Percentiles rank a stretch among this genome's conserved stretches.
phyloP scores from a whole-genome alignment of 1,140 invertebrate species.

The Mesaphorura yosii region DNA sequence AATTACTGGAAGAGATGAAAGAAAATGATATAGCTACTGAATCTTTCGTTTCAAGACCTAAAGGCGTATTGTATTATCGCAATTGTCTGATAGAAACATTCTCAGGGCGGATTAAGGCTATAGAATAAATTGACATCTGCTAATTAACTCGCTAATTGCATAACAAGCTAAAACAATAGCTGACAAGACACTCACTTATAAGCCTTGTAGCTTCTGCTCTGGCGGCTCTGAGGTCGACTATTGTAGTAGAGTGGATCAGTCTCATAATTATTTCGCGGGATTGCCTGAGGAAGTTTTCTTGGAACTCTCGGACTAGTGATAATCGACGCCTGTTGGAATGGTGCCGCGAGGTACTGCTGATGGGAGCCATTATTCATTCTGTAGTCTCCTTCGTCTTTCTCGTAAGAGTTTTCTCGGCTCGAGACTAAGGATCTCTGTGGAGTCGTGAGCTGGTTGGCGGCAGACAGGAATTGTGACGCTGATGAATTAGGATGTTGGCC shows the following conservation, averaged over 20 bases:
- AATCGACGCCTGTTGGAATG: constrained; percentile 25
- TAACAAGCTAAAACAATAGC: too few species aligned
- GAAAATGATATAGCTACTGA: too few species aligned
- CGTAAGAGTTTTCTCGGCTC: constrained; percentile 70
- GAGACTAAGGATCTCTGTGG: constrained; percentile 66
- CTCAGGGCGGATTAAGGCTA: too few species aligned
- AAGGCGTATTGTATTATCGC: too few species aligned
- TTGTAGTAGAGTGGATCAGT: constrained; percentile 73
- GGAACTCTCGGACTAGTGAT: background rate
- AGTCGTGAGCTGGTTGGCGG: constrained; percentile 62
- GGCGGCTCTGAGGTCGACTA: constrained; percentile 63
- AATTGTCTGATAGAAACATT: too few species aligned
- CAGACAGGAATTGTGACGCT: constrained; percentile 65
- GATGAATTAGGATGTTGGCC: constrained; percentile 74
- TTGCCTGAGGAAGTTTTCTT: background rate
- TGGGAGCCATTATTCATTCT: constrained; percentile 10
- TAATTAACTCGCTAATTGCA: too few species aligned
- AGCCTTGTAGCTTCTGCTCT: constrained; percentile 40
- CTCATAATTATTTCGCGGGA: constrained; percentile 40
- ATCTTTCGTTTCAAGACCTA: too few species aligned
- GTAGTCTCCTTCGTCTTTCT: constrained; percentile 52
- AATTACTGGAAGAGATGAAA: too few species aligned
- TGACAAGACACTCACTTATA: constrained; percentile 37
- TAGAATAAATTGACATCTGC: too few species aligned
- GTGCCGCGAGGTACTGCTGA: constrained; percentile 19